Evolutionary conservation across 2,113 vertebrate genomes (phyloP).

Genomic region (Leucosticte australis): DNA sequence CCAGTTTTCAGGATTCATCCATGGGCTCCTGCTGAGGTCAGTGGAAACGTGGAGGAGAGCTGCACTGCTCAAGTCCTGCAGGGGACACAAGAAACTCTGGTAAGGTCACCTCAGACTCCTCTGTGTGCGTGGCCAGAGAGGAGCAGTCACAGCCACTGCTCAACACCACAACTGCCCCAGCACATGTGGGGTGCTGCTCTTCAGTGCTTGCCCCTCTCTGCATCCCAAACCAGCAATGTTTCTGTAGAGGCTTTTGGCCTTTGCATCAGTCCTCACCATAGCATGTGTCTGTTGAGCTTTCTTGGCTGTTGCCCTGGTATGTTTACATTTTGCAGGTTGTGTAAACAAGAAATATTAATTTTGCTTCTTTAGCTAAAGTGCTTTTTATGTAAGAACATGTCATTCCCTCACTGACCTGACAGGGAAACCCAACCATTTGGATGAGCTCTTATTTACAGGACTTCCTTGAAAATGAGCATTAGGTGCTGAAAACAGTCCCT

Average conservation of each 20-base stretch:
- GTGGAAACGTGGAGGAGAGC: not conserved
- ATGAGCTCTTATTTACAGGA: not conserved
- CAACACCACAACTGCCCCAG: rapidly evolving
- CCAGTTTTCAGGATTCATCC: rapidly evolving
- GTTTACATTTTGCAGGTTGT: not conserved
- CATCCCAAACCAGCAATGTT: not conserved
- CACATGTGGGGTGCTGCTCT: not conserved
- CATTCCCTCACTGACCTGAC: not conserved
- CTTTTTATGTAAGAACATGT: not conserved
- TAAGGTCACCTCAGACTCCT: not conserved
- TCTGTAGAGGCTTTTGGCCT: not conserved
- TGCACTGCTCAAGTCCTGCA: not conserved
- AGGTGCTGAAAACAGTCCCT: not conserved
- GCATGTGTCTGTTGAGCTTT: rapidly evolving
- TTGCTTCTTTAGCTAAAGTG: not conserved
- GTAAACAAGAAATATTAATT: not conserved
- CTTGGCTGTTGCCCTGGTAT: not conserved
- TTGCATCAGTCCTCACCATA: not conserved
- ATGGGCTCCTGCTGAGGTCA: not conserved
- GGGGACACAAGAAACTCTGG: not conserved
- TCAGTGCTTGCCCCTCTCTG: not conserved
- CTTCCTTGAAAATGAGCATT: not conserved
- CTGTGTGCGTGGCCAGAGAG: rapidly evolving
- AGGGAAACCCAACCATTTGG: not conserved
- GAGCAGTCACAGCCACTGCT: rapidly evolving